Evolutionary conservation across 2,113 vertebrate species (phyloP).

Genomic region (Podarcis raffonei): DNA sequence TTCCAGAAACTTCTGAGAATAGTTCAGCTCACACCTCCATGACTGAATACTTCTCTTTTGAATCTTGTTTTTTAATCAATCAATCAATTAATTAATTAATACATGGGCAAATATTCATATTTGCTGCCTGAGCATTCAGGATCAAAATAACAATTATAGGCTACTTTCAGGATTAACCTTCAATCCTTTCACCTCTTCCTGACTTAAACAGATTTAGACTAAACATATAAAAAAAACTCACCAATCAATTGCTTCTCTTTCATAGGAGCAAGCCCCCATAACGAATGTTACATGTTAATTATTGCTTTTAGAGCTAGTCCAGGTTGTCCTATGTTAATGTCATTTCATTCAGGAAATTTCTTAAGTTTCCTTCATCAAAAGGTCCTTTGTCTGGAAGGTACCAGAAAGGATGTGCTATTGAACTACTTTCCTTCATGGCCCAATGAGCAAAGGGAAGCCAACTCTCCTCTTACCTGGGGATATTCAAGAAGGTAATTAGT

Average conservation of each 20-base stretch:
- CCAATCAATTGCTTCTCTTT: constrained; percentile 26
- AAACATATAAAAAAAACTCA: background rate
- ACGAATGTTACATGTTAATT: constrained; percentile 72
- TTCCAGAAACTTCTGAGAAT: background rate
- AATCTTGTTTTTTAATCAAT: background rate
- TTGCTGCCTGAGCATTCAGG: background rate
- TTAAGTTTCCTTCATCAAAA: constrained; percentile 71
- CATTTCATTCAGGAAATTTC: constrained; percentile 54
- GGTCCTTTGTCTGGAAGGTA: constrained; percentile 74
- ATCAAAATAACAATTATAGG: constrained; percentile 5
- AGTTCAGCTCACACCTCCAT: background rate
- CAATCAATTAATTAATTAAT: background rate
- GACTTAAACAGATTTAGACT: constrained; percentile 17
- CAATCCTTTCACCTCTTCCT: constrained; percentile 37
- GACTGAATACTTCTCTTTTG: background rate
- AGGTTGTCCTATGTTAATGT: constrained; percentile 61
- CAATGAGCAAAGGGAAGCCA: constrained; percentile 69
- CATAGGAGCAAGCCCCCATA: constrained; percentile 70
- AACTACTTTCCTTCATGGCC: constrained; percentile 70
- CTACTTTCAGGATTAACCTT: constrained; percentile 21
- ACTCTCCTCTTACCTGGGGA: constrained; percentile 78
- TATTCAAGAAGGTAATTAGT: constrained; percentile 79
- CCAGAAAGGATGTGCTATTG: constrained; percentile 70
- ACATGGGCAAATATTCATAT: background rate
- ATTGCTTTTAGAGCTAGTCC: constrained; percentile 53